Evolutionary conservation across 2,888 invertebrate genomes (phyloP), one percentile per base, ranked within the genome.

Genomic region (Pelosia muscerda): DNA sequence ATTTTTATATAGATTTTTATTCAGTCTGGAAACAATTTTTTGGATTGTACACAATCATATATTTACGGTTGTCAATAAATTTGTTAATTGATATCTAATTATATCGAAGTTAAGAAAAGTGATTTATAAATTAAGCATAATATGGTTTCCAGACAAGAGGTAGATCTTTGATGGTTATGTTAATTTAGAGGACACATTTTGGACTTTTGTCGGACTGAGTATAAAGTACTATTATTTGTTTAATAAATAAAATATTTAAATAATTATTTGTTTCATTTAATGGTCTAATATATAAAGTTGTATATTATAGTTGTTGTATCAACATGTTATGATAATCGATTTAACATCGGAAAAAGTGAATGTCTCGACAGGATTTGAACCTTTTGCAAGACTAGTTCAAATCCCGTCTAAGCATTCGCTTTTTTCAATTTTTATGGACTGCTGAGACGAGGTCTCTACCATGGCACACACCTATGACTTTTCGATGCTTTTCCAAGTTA

Each of bases 191-290:
- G 86, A 90, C 88, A 89, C 88, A 89, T 85, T 65, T 83, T 84
- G 82, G 84, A 86, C 85, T 83, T 83, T 82, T 88, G 90, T 92
- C 90, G 89, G 93, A 94, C 94, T 94, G 94, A 94, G 90, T 92
- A 91, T 92, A 90, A 90, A 90, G 90, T 91, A 92, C 87, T 91
- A 90, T 89, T 82, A 87, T 87, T 91, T 92, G 91, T 91, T 93
- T 90, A 92, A 88, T 89, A 82, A 92, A 91, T 91, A 91, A 90
- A 85, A 90, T 86, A 78, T 85, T 86, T 84, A 82, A 84, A 87
- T 82, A 84, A 78, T 69, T 68, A 72, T 56, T 53, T 31, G 69
- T 67, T 73, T 75, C 66, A 68, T 71, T 78, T 71, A 56, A 67
- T 58, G n/a, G 53, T n/a, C 22, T 38, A 19, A 19, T 19, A 42